Base-by-base conservation (phyloP, 2,888 invertebrate genomes). In the Acanthosepion esculentum region DNA sequence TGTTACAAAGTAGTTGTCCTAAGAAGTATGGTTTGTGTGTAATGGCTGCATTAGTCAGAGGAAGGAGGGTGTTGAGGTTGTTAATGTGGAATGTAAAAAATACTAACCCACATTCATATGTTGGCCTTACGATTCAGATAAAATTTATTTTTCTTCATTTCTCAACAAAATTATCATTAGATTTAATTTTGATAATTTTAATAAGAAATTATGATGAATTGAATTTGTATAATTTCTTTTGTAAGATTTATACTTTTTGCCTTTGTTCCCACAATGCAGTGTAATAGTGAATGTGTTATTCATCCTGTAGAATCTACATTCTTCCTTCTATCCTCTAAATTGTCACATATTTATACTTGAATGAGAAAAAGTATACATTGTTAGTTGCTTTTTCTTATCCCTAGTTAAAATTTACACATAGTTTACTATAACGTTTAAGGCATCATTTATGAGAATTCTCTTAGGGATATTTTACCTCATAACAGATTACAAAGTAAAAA, bases 231-330 rank as follows among this genome's bases (percentile, higher is more conserved):
- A 59, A 59, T 59, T 23, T 59, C 18, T 20, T 59, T 23, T 23
- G n/a, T 33, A 78, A 78, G 20, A 10, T 78, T n/a, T 8, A 3
- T n/a, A 10, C 26, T 12, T n/a, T n/a, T 12, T 78, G n/a, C 15
- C 78, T 78, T 78, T 78, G n/a, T n/a, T 78, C 78, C 78, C 78
- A 78, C n/a, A n/a, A 78, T 78, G 78, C 78, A n/a, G 18, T 78
- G 78, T n/a, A 78, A 59, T 59, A 23, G 59, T 59, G 59, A 59
- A 59, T 23, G 23, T 59, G 59, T 15, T 78, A 78, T 78, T 78
- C 78, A 33, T 78, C n/a, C 78, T 78, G n/a, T 78, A 78, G n/a
- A n/a, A 78, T 78, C 15, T 78, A 8, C n/a, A 78, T 78, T 78
- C n/a, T 78, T 78, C 78, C n/a, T n/a, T 78, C 78, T 78, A 78